A percentile compares a stretch with the other conserved stretches of the same genome.
Evolutionary conservation across 2,797 vertebrate genomes (phyloP).

Genomic region (Crypturellus tataupa): DNA sequence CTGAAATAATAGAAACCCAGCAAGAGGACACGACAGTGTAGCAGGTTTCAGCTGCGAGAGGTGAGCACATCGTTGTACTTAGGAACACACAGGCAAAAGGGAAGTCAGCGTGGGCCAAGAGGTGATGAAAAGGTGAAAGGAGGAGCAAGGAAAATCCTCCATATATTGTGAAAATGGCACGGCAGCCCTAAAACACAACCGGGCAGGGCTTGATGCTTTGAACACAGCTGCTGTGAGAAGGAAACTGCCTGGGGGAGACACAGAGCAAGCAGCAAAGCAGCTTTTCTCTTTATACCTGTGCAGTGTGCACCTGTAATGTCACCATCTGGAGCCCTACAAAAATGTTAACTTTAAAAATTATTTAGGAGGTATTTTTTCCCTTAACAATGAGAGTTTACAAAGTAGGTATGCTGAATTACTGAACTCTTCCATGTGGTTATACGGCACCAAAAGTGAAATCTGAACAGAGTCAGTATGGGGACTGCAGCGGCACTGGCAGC

Average conservation of each 20-base stretch:
- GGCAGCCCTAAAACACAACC: not conserved
- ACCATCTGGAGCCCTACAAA: not conserved
- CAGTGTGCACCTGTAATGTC: not conserved
- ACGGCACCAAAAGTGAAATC: not conserved
- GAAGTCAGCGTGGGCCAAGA: not conserved
- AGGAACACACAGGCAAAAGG: not conserved
- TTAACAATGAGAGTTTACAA: not conserved
- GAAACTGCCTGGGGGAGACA: not conserved
- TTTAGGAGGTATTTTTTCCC: not conserved
- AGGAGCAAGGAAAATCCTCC: not conserved
- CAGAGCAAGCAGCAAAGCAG: not conserved
- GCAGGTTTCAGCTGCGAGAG: not conserved
- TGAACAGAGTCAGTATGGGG: not conserved
- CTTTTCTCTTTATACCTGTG: not conserved
- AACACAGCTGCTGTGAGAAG: not conserved
- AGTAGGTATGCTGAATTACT: not conserved
- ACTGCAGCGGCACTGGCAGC: conserved; percentile 12
- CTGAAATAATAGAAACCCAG: not conserved
- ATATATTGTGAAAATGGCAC: not conserved
- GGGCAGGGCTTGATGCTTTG: not conserved
- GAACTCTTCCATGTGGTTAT: not conserved
- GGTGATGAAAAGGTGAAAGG: not conserved
- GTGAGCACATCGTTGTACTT: not conserved
- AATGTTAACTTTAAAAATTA: conserved; percentile 18
- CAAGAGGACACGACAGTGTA: not conserved